Evolutionary conservation across 2,113 vertebrate genomes (phyloP), one percentile per base, ranked within the genome.

Genomic region (Phasianus colchicus): DNA sequence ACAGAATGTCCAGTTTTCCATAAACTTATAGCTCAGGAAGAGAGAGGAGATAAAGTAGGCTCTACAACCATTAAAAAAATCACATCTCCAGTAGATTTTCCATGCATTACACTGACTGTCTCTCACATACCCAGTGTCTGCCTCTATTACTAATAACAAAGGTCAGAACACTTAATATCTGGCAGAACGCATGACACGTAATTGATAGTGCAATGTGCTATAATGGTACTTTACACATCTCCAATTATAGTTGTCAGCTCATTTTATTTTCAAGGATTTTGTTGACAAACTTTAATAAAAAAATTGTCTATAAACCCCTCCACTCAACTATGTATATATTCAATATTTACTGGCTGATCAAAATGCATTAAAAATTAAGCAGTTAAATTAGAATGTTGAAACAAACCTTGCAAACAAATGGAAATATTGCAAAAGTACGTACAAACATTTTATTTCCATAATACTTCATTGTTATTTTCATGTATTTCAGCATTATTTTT

Each of bases 91-190:
- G 81, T 19, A 83, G 66, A 58, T 89, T 92, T 86, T 64, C 84
- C 66, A 70, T 3, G 9, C 77, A 76, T 82, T 69, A 66, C 38
- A 60, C 54, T 88, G 86, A 74, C 90, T 93, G 67, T 92, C 77
- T 90, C 89, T 60, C 63, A 43, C 24, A 61, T 86, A 63, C 76
- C 64, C 45, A 47, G 74, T 60, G 71, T 13, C 83, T 57, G 60
- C 67, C 54, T 90, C 94, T 79, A 87, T 82, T 94, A 97, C 87
- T 92, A 97, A 96, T 76, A 92, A 43, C 66, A 95, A 93, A 95
- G 95, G 95, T 96, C 94, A 95, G 92, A 96, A 93, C 83, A 85
- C 88, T 97, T 97, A 95, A 76, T 96, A 91, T 94, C 88, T 97
- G 94, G 94, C 90, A 97, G 86, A 57, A 24, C 1, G 52, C 47